phyloP scores from a whole-genome alignment of 2,113 vertebrate genomes.

The Corapipo altera region DNA sequence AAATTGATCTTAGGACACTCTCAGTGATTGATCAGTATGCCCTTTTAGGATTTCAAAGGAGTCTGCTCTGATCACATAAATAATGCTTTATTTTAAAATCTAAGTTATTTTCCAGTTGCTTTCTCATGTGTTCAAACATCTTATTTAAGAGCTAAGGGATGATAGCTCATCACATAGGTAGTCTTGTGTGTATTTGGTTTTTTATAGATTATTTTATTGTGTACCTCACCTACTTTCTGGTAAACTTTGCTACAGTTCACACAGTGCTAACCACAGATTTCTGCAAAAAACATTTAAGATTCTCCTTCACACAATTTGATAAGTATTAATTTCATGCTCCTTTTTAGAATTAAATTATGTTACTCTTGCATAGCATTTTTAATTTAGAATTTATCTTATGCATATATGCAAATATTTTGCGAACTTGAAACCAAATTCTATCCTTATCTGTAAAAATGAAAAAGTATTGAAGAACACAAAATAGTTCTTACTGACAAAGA shows the following conservation, averaged over 20 bases:
- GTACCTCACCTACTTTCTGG: background rate
- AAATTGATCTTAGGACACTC: background rate
- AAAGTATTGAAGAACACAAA: constrained; percentile 26
- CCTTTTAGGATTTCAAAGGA: background rate
- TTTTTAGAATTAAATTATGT: background rate
- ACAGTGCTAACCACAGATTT: background rate
- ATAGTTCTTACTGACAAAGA: constrained; percentile 50
- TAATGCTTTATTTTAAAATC: constrained; percentile 3
- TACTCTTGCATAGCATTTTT: background rate
- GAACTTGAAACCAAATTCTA: background rate
- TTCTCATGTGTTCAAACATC: background rate
- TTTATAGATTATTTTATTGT: background rate
- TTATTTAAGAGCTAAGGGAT: background rate
- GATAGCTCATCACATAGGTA: background rate
- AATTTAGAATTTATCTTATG: constrained; percentile 21
- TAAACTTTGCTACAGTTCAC: background rate
- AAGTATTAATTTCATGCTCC: constrained; percentile 5
- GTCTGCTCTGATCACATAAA: background rate
- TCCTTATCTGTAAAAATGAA: constrained; percentile 2
- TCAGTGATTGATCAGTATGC: background rate
- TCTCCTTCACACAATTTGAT: background rate
- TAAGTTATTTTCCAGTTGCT: background rate
- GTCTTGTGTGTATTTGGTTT: background rate
- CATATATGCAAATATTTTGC: constrained; percentile 2
- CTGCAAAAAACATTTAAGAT: background rate